phyloP scores from a whole-genome alignment of 1,140 invertebrate species.

The Anadara kagoshimensis region DNA sequence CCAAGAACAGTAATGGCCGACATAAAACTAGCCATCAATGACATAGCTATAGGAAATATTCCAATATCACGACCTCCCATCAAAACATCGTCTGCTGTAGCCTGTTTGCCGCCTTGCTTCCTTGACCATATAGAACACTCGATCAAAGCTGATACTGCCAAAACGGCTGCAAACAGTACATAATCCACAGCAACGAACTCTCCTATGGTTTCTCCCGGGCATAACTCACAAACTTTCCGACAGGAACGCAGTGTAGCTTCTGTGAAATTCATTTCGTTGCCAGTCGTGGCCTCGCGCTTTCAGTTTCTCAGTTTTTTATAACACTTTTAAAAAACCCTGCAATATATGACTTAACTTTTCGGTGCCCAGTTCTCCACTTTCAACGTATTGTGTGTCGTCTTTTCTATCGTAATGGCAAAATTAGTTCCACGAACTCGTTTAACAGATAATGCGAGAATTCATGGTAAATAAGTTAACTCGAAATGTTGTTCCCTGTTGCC shows the following conservation, averaged over 20 bases:
- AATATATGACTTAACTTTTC: no score
- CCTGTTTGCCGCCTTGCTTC: conserved; percentile 88
- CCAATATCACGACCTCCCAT: conserved; percentile 86
- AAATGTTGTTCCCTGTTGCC: no score
- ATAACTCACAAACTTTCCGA: conserved; percentile 50
- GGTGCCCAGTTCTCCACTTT: background rate
- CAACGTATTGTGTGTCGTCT: background rate
- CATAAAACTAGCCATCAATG: conserved; percentile 82
- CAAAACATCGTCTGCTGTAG: conserved; percentile 87
- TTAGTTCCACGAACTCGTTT: no score
- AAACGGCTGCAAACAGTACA: conserved; percentile 64
- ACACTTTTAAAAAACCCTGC: no score
- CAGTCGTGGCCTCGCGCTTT: no score
- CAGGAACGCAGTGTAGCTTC: conserved; percentile 26
- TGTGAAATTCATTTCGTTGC: background rate
- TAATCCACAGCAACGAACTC: conserved; percentile 67
- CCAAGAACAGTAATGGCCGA: conserved; percentile 92
- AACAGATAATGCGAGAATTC: no score
- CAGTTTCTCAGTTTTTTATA: no score
- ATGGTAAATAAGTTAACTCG: no score
- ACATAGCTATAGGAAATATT: conserved; percentile 62
- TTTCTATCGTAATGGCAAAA: no score
- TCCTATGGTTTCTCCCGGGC: conserved; percentile 48
- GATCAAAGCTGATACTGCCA: conserved; percentile 66
- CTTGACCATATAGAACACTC: conserved; percentile 80